These are phyloP conservation scores for Athene cunicularia DNA, from an alignment of 2,113 vertebrate species.

Conservation along the genomic window DNA sequence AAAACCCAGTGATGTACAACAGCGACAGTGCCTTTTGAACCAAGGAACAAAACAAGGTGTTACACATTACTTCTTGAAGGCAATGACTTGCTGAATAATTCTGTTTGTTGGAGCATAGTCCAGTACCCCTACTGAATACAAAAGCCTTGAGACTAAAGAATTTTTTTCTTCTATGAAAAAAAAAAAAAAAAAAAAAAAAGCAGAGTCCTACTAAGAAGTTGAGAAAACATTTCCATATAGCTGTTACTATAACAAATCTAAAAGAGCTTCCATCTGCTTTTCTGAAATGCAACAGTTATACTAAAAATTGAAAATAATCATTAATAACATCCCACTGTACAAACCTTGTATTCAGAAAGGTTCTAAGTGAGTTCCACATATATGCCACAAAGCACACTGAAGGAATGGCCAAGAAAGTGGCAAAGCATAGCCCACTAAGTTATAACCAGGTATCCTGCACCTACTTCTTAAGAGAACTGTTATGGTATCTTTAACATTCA, in stretches of 20 bases:
- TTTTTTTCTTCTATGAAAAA: not conserved
- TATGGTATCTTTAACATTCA: not conserved
- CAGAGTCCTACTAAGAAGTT: not conserved
- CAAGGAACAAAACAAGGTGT: slow-evolving; percentile 74
- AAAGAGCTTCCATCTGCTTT: not conserved
- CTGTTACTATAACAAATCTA: slow-evolving; percentile 30
- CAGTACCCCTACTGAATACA: slow-evolving; percentile 23
- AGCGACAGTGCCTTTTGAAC: slow-evolving; percentile 80
- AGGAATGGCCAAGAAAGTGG: not conserved
- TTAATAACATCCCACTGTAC: not conserved
- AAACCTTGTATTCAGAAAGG: not conserved
- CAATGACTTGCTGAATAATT: slow-evolving; percentile 58
- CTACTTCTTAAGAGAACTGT: not conserved
- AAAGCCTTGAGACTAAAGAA: slow-evolving; percentile 13
- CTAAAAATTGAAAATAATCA: not conserved
- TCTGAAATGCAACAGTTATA: not conserved
- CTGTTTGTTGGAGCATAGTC: slow-evolving; percentile 23
- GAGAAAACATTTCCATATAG: not conserved
- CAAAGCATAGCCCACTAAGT: not conserved
- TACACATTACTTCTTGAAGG: slow-evolving; percentile 69
- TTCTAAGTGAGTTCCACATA: not conserved
- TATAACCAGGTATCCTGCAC: not conserved
- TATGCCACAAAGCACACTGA: not conserved
- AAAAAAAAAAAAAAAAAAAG: not conserved
- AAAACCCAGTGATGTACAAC: slow-evolving; percentile 39